A percentile compares a stretch with the other conserved stretches of the same genome.
phyloP scores from a whole-genome alignment of 2,797 vertebrate genomes.

The Phataginus tricuspis region DNA sequence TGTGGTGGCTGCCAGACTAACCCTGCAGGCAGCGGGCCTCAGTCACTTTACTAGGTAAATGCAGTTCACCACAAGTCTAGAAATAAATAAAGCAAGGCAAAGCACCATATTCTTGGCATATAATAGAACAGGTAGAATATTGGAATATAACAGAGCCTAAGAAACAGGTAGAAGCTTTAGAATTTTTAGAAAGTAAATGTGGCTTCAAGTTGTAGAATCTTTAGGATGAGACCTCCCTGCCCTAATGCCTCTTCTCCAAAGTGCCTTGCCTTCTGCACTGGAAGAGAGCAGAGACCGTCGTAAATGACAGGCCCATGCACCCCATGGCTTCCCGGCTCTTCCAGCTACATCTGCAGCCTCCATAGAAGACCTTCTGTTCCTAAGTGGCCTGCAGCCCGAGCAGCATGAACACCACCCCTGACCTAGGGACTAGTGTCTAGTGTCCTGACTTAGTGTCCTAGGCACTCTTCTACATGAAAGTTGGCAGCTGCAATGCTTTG shows the following conservation, averaged over 20 bases:
- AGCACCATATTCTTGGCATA: not conserved
- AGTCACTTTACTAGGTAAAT: not conserved
- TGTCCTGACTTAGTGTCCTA: no score
- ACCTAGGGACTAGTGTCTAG: not conserved
- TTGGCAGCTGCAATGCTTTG: not conserved
- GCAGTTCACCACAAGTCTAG: not conserved
- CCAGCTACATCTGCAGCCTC: not conserved
- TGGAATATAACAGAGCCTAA: not conserved
- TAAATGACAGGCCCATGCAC: not conserved
- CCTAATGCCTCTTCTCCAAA: not conserved
- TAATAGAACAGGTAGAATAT: not conserved
- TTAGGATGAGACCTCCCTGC: not conserved
- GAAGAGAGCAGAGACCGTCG: accelerated
- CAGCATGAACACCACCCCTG: not conserved
- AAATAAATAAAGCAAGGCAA: not conserved
- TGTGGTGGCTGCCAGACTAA: not conserved
- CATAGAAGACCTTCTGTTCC: not conserved
- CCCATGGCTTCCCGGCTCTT: not conserved
- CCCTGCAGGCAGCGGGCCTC: not conserved
- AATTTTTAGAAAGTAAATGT: not conserved
- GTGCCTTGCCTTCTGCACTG: not conserved
- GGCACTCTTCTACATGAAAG: not conserved
- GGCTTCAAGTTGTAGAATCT: not conserved
- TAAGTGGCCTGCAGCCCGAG: not conserved
- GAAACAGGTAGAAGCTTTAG: not conserved